Conservation (phyloP, 1,140 invertebrate genomes). For the Babylonia areolata region DNA sequence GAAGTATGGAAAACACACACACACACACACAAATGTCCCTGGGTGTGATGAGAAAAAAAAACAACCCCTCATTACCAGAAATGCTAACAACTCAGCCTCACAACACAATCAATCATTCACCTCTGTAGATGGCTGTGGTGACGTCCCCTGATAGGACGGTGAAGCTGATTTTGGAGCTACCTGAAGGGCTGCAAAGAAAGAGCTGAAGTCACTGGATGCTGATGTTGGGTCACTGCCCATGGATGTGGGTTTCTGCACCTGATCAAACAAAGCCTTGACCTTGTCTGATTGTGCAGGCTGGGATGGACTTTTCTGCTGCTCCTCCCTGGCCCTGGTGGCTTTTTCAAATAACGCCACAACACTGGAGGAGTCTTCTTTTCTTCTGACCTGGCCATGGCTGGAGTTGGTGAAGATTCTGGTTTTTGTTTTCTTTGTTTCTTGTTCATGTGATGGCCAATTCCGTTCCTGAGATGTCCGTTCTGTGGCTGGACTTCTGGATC, state of each 20-base stretch:
- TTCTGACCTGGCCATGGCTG: neutral
- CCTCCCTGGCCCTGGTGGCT: neutral
- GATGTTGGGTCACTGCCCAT: neutral
- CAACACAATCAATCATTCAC: neutral
- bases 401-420: conserved; percentile 9
- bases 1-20: no score
- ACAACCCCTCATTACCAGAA: no score
- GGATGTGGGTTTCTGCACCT: conserved; percentile 17
- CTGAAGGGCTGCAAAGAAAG: conserved; percentile 11
- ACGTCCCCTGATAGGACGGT: neutral
- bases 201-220: neutral
- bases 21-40: no score
- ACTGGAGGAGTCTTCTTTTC: neutral
- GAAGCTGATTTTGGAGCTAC: neutral
- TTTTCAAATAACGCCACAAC: neutral
- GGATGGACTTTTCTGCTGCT: neutral
- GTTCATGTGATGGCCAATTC: neutral
- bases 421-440: neutral
- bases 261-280: conserved; percentile 20
- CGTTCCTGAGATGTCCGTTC: neutral
- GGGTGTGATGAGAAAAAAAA: no score
- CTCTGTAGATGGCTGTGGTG: neutral
- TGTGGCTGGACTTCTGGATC: neutral
- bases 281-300: neutral
- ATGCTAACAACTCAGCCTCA: no score